phyloP scores from a whole-genome alignment of 2,113 vertebrate genomes.

The Pelobates fuscus region DNA sequence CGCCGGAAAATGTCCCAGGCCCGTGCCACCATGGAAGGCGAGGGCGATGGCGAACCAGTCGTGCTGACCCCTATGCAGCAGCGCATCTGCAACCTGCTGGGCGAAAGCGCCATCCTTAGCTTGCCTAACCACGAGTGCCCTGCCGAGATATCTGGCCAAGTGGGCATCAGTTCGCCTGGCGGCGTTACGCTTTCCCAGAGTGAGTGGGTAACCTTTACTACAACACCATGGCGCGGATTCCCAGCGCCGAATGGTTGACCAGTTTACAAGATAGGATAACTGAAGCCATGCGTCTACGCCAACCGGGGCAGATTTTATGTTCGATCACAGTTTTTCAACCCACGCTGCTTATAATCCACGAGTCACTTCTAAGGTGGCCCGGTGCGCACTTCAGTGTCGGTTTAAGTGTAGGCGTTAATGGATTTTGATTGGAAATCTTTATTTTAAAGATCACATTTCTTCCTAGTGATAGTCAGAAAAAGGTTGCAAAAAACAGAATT shows the following conservation, averaged over 20 bases:
- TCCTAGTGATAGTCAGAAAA: no score
- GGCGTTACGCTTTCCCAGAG: constrained; percentile 88
- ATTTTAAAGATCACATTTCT: no score
- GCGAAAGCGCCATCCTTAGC: constrained; percentile 96
- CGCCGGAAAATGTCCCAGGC: constrained; percentile 93
- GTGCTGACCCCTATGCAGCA: constrained; percentile 95
- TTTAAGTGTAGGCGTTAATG: no score
- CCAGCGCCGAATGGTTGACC: not conserved
- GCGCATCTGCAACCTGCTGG: constrained; percentile 93
- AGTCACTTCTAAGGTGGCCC: no score
- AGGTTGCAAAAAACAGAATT: no score
- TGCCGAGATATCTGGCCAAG: constrained; percentile 79
- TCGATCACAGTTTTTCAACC: no score
- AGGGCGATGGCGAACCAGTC: constrained; percentile 74
- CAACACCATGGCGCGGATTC: not conserved
- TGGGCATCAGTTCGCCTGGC: constrained; percentile 69
- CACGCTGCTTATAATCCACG: no score
- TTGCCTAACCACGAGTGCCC: constrained; percentile 76
- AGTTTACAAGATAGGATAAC: no score
- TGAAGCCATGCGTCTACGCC: no score
- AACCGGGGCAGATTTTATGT: no score
- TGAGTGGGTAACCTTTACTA: constrained; percentile 64
- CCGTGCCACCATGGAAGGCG: constrained; percentile 86
- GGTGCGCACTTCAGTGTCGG: no score
- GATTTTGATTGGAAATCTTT: no score